Evolutionary conservation across 2,113 vertebrate genomes (phyloP), one percentile per base, ranked within the genome.

Genomic region (Myanophis thanlyinensis): DNA sequence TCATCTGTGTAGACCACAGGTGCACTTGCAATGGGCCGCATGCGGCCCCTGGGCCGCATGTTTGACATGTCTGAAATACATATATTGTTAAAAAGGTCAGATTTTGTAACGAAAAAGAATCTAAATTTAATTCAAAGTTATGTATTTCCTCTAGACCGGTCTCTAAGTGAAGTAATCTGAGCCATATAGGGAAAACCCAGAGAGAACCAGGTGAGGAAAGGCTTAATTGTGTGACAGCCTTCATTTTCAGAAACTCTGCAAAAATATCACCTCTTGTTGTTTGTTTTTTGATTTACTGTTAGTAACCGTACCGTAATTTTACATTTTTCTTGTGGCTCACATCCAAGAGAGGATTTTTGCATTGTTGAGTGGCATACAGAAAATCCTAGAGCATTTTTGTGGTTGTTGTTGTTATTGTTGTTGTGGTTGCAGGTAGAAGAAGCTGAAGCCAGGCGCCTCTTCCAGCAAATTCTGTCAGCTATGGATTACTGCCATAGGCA

Each of bases 401-500:
- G 92, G 30, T 90, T 56, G 92, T 92, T 93, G 91, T 13, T 92
- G 15, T 59, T 30, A 3, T 59, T 62, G 35, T 40, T 7, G 5
- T 20, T 73, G 67, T 73, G 2, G 46, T 56, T 88, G 0, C 89
- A 99, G 99, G 99, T 99, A 56, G 99, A 99, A 94, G 99, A 99
- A 96, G 94, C 97, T 23, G 99, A 99, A 96, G 99, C 99, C 20
- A 97, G 99, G 0, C 98, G 99, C 49, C 99, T 99, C 93, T 99
- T 99, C 95, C 99, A 99, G 97, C 99, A 99, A 98, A 99, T 99
- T 89, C 98, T 99, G 92, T 99, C 99, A 0, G 99, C 98, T 0
- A 99, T 99, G 90, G 99, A 99, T 97, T 99, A 99, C 97, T 99
- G 99, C 96, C 99, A 99, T 96, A 97, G 99, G 94, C 99, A 99